Evolutionary conservation across 2,888 invertebrate genomes (phyloP), one percentile per base, ranked within the genome.

Genomic region (Plebejus anna): DNA sequence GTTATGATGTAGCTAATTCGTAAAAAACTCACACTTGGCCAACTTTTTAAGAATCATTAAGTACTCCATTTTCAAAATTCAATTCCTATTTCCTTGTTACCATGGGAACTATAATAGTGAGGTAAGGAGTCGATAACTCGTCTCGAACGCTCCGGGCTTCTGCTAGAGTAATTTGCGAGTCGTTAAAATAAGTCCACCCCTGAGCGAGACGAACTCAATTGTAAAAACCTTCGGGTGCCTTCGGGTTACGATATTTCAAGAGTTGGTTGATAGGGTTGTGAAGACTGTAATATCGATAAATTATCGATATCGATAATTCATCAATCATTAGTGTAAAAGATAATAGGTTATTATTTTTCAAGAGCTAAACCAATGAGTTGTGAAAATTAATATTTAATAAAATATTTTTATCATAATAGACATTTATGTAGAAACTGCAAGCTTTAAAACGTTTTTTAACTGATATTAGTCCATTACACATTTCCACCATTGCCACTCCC

Each of bases 81-180:
- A 59, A 59, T 59, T 13, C 22, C 59, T 59, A 59, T 22, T 59
- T 13, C 22, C 59, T 59, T 22, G 59, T 22, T 59, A 66, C 32
- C 66, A 36, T 66, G 66, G 32, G 66, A 36, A 66, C 13, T 22
- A 16, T 4, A 28, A 66, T 28, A 11, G 28, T 11, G 28, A 28
- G 13, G 32, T 66, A 32, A 32, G 66, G 32, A 66, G 32, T 66
- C 66, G 66, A 66, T 36, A 66, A 66, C 32, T 36, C 66, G 32
- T 32, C 32, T 66, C 66, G 32, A 66, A 0, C 66, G 66, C 32
- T 13, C 13, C 66, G 4, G 32, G 66, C 32, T 66, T 3, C 32
- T 22, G 32, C 66, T 66, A 66, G 66, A 32, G 66, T 36, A 66
- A 66, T 66, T 66, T 66, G 66, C 66, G 32, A 13, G 66, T 66